Evolutionary conservation across 2,888 invertebrate genomes (phyloP), one percentile per base, ranked within the genome.

Genomic region (Drosophila niveifrons): DNA sequence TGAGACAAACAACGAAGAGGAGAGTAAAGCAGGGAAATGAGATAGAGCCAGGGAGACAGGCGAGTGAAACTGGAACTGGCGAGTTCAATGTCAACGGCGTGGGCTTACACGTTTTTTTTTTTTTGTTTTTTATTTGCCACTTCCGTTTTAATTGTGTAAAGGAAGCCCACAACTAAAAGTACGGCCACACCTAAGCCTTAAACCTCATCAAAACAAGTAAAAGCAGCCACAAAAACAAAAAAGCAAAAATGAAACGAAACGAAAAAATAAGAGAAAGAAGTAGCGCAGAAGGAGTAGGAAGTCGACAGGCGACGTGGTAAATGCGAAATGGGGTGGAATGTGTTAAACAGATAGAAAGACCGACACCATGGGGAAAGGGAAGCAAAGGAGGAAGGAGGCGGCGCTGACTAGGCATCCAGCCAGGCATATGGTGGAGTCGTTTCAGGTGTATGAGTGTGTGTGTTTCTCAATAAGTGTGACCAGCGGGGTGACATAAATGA

Each of bases 301-400:
- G 64, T 57, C 58, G 64, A 63, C 58, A 66, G 84, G 71, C 70
- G 77, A 64, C 82, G 73, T 72, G 61, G 48, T 69, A 53, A 53
- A 65, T 63, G 74, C 79, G 77, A 82, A 88, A 83, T 83, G 85
- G 83, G 83, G 83, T 83, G 83, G 88, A 83, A 88, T 83, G 87
- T 87, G 87, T 74, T 75, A 78, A 76, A 65, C 68, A 75, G 82
- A 81, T 66, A 75, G 64, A 64, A 66, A 72, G 72, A 73, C 72
- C 66, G 64, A 64, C 67, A 64, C 29, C 39, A n/a, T 46, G 50
- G 39, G 47, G 23, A 10, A 15, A 7, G 66, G 53, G n/a, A 36
- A 10, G 1, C 11, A 36, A 36, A 34, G 44, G 52, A 39, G 9
- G 43, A 23, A 15, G 34, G 23, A 36, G 31, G 39, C 39, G 41